A percentile compares a stretch with the other conserved stretches of the same genome.
These are phyloP conservation scores for Rhorus exstirpatorius DNA, from an alignment of 2,888 invertebrate species.

Conservation along the genomic window DNA sequence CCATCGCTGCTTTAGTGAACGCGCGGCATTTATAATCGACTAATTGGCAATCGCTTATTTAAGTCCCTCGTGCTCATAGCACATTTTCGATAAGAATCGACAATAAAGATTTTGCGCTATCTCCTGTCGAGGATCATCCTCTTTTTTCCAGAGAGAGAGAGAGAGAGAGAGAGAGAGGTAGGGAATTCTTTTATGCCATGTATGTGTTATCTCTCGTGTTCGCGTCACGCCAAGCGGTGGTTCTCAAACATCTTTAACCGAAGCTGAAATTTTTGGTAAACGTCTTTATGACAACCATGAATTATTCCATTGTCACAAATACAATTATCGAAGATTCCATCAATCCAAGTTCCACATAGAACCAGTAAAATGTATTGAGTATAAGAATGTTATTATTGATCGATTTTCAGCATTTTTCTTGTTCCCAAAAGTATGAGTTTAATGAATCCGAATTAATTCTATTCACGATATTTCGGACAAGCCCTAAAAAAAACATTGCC, in stretches of 20 bases:
- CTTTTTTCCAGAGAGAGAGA: slow-evolving; percentile 34
- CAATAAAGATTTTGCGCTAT: slow-evolving; percentile 66
- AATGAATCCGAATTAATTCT: no score
- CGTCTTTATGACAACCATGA: background rate
- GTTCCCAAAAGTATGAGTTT: no score
- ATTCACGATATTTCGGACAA: no score
- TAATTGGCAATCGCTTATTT: slow-evolving; percentile 75
- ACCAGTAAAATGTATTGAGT: no score
- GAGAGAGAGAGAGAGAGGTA: background rate
- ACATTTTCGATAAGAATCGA: slow-evolving; percentile 70
- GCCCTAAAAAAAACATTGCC: no score
- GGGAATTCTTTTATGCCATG: slow-evolving; percentile 39
- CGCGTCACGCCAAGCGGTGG: slow-evolving; percentile 44
- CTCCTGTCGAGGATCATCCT: slow-evolving; percentile 49
- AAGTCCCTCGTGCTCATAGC: slow-evolving; percentile 61
- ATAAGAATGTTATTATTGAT: no score
- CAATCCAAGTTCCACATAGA: no score
- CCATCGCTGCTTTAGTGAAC: slow-evolving; percentile 60
- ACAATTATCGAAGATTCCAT: background rate
- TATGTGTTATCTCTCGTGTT: slow-evolving; percentile 42
- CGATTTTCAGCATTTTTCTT: no score
- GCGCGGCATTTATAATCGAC: slow-evolving; percentile 73
- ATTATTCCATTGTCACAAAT: background rate
- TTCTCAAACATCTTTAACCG: slow-evolving; percentile 32
- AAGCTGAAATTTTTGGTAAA: background rate